phyloP scores from a whole-genome alignment of 2,888 invertebrate genomes.

The Pandemis cinnamomeana region DNA sequence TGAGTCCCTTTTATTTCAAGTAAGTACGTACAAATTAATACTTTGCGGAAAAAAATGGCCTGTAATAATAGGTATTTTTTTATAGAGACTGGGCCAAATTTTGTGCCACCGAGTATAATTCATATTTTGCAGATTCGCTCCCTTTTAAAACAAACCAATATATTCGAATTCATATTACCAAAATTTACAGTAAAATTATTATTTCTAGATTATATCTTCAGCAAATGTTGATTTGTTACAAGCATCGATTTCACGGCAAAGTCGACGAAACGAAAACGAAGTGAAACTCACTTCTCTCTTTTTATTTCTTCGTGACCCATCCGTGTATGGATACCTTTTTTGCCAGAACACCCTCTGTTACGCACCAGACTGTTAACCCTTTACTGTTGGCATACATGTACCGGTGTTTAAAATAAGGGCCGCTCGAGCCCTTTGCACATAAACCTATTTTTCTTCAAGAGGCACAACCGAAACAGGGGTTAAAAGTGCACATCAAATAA shows the following conservation, averaged over 20 bases:
- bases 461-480: conserved; percentile 48
- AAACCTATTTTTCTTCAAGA: conserved; percentile 47
- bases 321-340: conserved; percentile 58
- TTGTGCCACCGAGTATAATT: no score
- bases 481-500: conserved; percentile 44
- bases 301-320: conserved; percentile 61
- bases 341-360: conserved; percentile 65
- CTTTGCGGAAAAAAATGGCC: no score
- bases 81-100: no score
- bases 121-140: no score
- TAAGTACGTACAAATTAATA: no score
- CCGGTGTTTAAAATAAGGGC: conserved; percentile 64
- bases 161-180: no score
- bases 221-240: background rate
- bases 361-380: conserved; percentile 80
- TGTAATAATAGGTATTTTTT: no score
- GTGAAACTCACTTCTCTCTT: background rate
- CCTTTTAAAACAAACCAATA: no score
- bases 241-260: background rate
- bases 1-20: no score
- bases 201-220: background rate
- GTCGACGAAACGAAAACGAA: background rate
- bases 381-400: conserved; percentile 67
- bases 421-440: conserved; percentile 62
- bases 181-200: no score